phyloP scores from a whole-genome alignment of 2,113 vertebrate species.

The Syngnathus floridae region DNA sequence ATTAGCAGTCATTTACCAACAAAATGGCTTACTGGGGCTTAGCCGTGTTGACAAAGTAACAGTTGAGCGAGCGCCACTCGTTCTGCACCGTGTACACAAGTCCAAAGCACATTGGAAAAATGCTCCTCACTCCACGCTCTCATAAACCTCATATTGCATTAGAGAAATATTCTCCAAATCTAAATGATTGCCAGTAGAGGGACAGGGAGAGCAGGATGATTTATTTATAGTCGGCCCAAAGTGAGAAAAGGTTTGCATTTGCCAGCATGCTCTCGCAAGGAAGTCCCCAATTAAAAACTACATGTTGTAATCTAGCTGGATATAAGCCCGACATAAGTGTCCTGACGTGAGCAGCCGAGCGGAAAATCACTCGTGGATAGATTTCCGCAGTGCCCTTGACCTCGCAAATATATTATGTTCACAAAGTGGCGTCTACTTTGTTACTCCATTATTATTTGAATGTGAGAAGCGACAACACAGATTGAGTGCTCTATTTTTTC shows the following conservation, averaged over 20 bases:
- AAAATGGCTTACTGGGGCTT: conserved; percentile 43
- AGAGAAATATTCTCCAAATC: too few relatives aligned
- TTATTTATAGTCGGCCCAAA: too few relatives aligned
- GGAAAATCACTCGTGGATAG: conserved; percentile 45
- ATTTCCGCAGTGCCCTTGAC: conserved; percentile 21
- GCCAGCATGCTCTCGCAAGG: conserved; percentile 10
- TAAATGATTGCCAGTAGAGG: too few relatives aligned
- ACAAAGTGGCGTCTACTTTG: too few relatives aligned
- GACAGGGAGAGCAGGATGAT: too few relatives aligned
- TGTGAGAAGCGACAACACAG: too few relatives aligned
- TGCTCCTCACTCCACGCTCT: too few relatives aligned
- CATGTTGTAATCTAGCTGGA: conserved; percentile 50
- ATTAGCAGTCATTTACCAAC: conserved; percentile 51
- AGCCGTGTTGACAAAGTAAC: conserved; percentile 42
- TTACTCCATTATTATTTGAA: too few relatives aligned
- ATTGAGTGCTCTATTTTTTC: too few relatives aligned
- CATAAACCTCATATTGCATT: too few relatives aligned
- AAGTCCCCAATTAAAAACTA: conserved; percentile 54
- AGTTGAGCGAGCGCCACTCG: conserved; percentile 27
- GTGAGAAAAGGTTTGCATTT: conserved; percentile 8
- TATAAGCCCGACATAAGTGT: conserved; percentile 28
- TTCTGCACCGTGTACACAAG: conserved; percentile 20
- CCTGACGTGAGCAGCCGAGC: conserved; percentile 48
- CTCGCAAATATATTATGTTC: neutral
- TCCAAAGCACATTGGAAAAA: neutral